Base-by-base conservation (phyloP, 2,797 vertebrate species). In the Crocidura indochinensis region DNA sequence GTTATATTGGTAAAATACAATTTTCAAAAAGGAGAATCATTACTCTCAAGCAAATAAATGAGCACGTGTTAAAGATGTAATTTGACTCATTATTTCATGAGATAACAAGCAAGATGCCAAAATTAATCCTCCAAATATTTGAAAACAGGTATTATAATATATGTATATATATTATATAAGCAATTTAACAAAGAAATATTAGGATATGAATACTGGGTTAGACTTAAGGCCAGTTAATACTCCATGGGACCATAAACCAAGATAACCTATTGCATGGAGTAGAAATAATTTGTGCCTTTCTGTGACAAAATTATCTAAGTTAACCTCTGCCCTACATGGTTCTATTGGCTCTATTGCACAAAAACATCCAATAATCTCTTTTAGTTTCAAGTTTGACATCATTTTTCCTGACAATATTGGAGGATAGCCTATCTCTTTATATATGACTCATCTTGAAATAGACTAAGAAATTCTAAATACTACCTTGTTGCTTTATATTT, bases 81-180 rank as follows among this genome's bases (percentile, higher is more conserved):
- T 90, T 94, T 87, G 62, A 80, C 26, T 72, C 77, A 86, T 67
- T 53, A 68, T 75, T 90, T 87, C 88, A 93, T 74, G 31, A 80
- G 65, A 86, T 24, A 80, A 31, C 17, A 2, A 12, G 7, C 44
- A 79, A 81, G 17, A 65, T 74, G 9, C 17, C 74, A 60, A 87
- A 92, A 87, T 17, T 65, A 11, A 14, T 62, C n/a, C 46, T 69
- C 83, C 83, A 29, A 84, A 1, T 24, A 22, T 80, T 81, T 75
- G 20, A 72, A 91, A 92, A 60, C 56, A 78, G 31, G 26, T 82
- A 7, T 27, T 38, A 38, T 38, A 38, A 38, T 38, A 38, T 38
- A 38, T 38, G 38, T 38, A 38, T 38, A 38, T 38, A 38, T 38
- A 38, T 38, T 38, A 26, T 1, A 0, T 22, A 69, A 15, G 8